phyloP scores from a whole-genome alignment of 2,888 invertebrate genomes.

The Euplexia lucipara region DNA sequence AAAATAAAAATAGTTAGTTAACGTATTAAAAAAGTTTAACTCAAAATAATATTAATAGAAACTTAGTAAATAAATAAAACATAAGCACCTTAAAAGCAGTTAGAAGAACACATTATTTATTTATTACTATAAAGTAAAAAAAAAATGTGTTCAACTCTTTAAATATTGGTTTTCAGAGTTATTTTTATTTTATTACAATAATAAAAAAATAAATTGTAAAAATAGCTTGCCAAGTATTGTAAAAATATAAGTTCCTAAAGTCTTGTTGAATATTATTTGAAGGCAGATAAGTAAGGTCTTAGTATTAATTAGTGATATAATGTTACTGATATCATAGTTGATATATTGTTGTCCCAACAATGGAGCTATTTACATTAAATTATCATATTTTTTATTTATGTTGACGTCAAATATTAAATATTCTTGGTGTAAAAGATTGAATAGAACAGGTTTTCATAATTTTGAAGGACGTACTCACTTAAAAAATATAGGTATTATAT shows the following conservation, averaged over 20 bases:
- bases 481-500: no score
- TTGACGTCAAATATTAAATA: slow-evolving; percentile 59
- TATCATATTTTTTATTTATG: slow-evolving; percentile 53
- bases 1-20: no score
- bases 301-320: background rate
- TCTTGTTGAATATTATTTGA: background rate
- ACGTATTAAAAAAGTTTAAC: no score
- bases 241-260: background rate
- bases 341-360: slow-evolving; percentile 30
- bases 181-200: no score
- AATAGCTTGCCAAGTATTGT: no score
- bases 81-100: no score
- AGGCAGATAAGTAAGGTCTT: background rate
- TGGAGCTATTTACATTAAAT: slow-evolving; percentile 37
- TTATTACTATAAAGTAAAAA: no score
- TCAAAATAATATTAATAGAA: no score
- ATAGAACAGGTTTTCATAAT: slow-evolving; percentile 28
- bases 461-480: slow-evolving; percentile 3
- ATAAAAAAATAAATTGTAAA: no score
- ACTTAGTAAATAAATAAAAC: no score
- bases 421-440: slow-evolving; percentile 60
- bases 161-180: background rate
- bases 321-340: slow-evolving; percentile 6
- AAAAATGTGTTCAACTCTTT: no score
- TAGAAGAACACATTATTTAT: no score